phyloP scores from a whole-genome alignment of 2,888 invertebrate genomes.

The Teinopalpus imperialis region DNA sequence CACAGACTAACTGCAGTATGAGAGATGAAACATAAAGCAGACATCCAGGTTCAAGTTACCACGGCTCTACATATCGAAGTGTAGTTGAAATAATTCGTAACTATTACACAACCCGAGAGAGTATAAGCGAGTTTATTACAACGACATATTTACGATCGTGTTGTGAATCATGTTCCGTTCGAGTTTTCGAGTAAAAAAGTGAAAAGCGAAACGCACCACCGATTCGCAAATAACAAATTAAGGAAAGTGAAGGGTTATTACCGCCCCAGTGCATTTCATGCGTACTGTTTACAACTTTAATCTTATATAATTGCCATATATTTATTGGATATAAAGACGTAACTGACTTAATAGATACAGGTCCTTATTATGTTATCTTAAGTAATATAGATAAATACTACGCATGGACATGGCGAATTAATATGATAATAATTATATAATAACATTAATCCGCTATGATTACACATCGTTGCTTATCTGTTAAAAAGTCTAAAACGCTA shows the following conservation, averaged over 20 bases:
- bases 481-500: too few species aligned
- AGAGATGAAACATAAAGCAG: too few species aligned
- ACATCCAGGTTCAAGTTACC: background rate
- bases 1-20: too few species aligned
- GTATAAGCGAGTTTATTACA: background rate
- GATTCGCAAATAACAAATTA: slow-evolving; percentile 4
- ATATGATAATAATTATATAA: too few species aligned
- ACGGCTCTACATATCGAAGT: background rate
- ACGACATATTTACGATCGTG: background rate
- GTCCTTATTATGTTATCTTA: too few species aligned
- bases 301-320: slow-evolving; percentile 2
- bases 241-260: slow-evolving; percentile 1
- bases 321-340: slow-evolving; percentile 5
- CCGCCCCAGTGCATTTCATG: background rate
- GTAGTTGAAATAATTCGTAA: too few species aligned
- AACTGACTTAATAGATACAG: slow-evolving; percentile 1
- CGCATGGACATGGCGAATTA: too few species aligned
- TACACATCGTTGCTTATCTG: too few species aligned
- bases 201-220: slow-evolving; percentile 5
- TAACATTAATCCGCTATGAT: too few species aligned
- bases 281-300: background rate
- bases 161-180: slow-evolving; percentile 4
- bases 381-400: too few species aligned
- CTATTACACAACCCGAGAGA: too few species aligned
- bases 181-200: slow-evolving; percentile 1